Percentiles rank a stretch among this genome's conserved stretches.
These are phyloP conservation scores for Melieria omissa DNA, from an alignment of 2,888 invertebrate genomes.

Conservation along the genomic window DNA sequence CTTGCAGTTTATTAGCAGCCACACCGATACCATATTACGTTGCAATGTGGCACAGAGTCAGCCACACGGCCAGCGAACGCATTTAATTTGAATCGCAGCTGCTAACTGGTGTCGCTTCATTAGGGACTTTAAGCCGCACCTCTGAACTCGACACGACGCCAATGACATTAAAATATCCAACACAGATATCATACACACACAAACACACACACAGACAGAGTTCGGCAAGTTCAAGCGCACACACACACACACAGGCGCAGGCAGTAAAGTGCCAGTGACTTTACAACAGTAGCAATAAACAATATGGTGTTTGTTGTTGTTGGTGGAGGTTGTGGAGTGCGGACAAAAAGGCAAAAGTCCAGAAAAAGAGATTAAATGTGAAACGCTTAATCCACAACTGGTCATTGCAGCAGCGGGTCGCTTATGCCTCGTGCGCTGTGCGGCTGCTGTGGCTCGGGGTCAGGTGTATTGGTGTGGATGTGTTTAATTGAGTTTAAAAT, in stretches of 20 bases:
- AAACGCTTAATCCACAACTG: slow-evolving; percentile 23
- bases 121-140: too few species aligned
- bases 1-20: too few species aligned
- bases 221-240: background rate
- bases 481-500: slow-evolving; percentile 44
- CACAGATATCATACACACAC: too few species aligned
- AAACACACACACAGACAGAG: too few species aligned
- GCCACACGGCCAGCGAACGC: too few species aligned
- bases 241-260: background rate
- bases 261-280: slow-evolving; percentile 25
- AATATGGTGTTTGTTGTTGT: background rate
- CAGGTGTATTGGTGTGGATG: background rate
- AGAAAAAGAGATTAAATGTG: slow-evolving; percentile 15
- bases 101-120: too few species aligned
- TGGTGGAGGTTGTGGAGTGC: background rate
- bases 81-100: too few species aligned
- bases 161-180: too few species aligned
- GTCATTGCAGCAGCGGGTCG: background rate
- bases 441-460: background rate
- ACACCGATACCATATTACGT: too few species aligned
- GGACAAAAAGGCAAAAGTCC: background rate
- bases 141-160: too few species aligned
- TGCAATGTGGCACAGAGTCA: too few species aligned
- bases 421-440: too few species aligned
- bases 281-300: slow-evolving; percentile 1